phyloP scores from a whole-genome alignment of 2,888 invertebrate species.

The Malacosoma neustria region DNA sequence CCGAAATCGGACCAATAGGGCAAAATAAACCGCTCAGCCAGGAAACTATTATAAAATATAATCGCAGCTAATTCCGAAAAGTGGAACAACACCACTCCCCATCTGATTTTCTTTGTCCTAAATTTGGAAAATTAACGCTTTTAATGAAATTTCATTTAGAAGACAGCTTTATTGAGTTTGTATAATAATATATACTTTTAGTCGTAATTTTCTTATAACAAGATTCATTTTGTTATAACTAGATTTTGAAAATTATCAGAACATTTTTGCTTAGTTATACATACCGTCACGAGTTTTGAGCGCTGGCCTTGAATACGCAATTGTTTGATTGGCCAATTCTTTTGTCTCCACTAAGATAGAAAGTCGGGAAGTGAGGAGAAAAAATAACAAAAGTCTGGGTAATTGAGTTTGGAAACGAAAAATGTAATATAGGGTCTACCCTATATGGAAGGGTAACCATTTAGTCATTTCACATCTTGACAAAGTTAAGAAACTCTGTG shows the following conservation, averaged over 20 bases:
- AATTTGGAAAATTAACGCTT: slow-evolving; percentile 21
- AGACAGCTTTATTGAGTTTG: background rate
- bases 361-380: too few relatives aligned
- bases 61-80: slow-evolving; percentile 85
- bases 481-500: too few relatives aligned
- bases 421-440: too few relatives aligned
- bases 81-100: slow-evolving; percentile 82
- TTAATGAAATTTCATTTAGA: slow-evolving; percentile 8
- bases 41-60: slow-evolving; percentile 86
- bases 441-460: too few relatives aligned
- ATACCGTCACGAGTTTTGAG: too few relatives aligned
- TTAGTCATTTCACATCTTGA: too few relatives aligned
- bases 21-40: slow-evolving; percentile 84
- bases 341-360: too few relatives aligned
- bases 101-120: slow-evolving; percentile 82
- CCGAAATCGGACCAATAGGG: slow-evolving; percentile 81
- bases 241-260: background rate
- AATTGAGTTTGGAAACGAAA: too few relatives aligned
- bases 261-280: background rate
- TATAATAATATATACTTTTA: background rate
- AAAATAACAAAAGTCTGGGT: too few relatives aligned
- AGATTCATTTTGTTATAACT: background rate
- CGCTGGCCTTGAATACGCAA: too few relatives aligned
- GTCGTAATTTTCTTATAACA: background rate
- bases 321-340: too few relatives aligned